Percentiles rank a stretch among this genome's conserved stretches.
Evolutionary conservation across 64 coral and sea anemone species (phyloP).

Genomic region (Pocillopora verrucosa): DNA sequence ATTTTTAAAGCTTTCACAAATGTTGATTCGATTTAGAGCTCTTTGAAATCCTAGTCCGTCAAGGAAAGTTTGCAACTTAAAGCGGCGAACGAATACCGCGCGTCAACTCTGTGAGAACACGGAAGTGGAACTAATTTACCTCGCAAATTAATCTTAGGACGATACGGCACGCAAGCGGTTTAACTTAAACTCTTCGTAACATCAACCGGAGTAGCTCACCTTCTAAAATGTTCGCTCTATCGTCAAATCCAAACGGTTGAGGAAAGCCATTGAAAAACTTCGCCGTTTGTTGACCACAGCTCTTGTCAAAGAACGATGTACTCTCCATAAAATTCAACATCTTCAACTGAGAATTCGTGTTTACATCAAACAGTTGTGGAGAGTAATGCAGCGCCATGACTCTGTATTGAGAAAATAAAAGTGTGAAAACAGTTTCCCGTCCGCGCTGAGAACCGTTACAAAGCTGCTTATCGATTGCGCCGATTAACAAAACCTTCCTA

Average conservation of each 20-base stretch:
- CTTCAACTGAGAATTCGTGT: background rate
- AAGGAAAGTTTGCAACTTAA: no score
- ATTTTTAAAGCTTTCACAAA: no score
- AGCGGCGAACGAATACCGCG: no score
- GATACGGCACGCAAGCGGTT: background rate
- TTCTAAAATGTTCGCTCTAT: background rate
- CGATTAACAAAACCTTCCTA: no score
- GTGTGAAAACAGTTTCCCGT: no score
- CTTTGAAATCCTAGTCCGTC: no score
- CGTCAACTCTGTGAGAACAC: background rate
- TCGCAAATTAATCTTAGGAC: background rate
- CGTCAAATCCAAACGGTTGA: background rate
- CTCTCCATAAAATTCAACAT: background rate
- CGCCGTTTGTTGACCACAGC: background rate
- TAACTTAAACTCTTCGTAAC: no score
- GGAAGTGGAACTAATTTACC: conserved; percentile 1
- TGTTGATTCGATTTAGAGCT: no score
- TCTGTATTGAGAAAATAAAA: no score
- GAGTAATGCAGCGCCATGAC: background rate
- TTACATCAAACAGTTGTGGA: background rate
- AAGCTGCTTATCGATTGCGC: no score
- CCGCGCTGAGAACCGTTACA: no score
- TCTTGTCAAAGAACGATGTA: background rate
- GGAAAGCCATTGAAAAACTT: background rate
- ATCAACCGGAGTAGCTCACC: background rate